Percentiles rank a stretch among this genome's conserved stretches.
Evolutionary conservation across 2,888 invertebrate genomes (phyloP).

Genomic region (Thera britannica): DNA sequence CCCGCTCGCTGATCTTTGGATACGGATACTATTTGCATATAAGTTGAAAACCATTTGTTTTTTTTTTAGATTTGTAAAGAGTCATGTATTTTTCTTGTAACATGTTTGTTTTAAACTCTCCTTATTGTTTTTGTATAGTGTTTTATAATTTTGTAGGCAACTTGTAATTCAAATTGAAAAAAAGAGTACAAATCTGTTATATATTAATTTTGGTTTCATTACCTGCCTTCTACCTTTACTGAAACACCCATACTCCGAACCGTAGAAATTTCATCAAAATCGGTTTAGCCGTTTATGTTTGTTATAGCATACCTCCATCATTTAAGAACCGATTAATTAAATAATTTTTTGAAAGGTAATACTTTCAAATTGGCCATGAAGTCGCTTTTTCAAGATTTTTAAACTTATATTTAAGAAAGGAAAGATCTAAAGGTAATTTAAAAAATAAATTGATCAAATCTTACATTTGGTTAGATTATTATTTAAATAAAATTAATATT

Average conservation of each 20-base stretch:
- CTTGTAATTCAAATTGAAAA: slow-evolving; percentile 52
- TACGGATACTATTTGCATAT: slow-evolving; percentile 17
- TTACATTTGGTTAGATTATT: neutral
- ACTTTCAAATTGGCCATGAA: no score
- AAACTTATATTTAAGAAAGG: no score
- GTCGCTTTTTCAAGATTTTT: no score
- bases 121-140: slow-evolving; percentile 51
- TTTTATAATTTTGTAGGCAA: slow-evolving; percentile 66
- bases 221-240: no score
- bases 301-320: no score
- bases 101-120: slow-evolving; percentile 44
- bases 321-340: no score
- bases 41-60: slow-evolving; percentile 21
- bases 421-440: no score
- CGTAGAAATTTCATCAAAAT: no score
- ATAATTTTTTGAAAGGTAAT: no score
- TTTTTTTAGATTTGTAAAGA: slow-evolving; percentile 11
- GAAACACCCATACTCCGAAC: no score
- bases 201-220: slow-evolving; percentile 35
- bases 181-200: slow-evolving; percentile 65
- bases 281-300: no score
- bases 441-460: no score
- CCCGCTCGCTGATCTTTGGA: neutral
- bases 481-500: slow-evolving; percentile 1
- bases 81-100: slow-evolving; percentile 24